Evolutionary conservation across 2,888 invertebrate genomes (phyloP), one percentile per base, ranked within the genome.

Genomic region (Sphaerophoria rueppellii): DNA sequence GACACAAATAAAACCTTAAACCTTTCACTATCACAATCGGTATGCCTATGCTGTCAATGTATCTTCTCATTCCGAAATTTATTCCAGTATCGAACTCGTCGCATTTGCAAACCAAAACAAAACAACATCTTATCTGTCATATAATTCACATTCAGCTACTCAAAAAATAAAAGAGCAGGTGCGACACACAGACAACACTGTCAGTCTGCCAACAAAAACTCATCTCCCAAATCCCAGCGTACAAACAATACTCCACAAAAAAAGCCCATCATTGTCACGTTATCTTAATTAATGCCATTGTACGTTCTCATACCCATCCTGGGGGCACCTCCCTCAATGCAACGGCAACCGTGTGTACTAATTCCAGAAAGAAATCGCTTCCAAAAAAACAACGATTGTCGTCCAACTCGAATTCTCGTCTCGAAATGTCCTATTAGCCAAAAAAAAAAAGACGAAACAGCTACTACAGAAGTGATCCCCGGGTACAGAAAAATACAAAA

Each of bases 221-320:
- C 52, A 60, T 32, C 32, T 14, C 16, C 50, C 48, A 50, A 9
- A 43, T 9, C 4, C 24, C 24, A 24, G 24, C 24, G 24, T 63
- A 48, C 48, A 60, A 50, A 74, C 57, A 81, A 83, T 74, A 60
- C 65, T 70, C 60, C 54, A 73, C 79, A 58, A 82, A 57, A 82
- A 82, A 74, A 75, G 79, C 65, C 79, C 85, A 77, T 81, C 85
- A 81, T 85, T 81, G 85, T 85, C 85, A 85, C 81, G 85, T 85
- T 85, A 85, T 85, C 85, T 85, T 85, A 85, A 85, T 85, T 85
- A 85, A 85, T 85, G 81, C 77, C 76, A 85, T 85, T 85, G 85
- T 81, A 48, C 50, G 54, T 50, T 16, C 54, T 40, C 43, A 34
- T 9, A 43, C 37, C 16, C 4, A 6, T 40, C 6, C 32, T 24